A percentile compares a stretch with the other conserved stretches of the same genome.
These are phyloP conservation scores for mouse (Mus musculus) DNA, from an alignment of 2,113 vertebrate species.

Conservation along the genomic window DNA sequence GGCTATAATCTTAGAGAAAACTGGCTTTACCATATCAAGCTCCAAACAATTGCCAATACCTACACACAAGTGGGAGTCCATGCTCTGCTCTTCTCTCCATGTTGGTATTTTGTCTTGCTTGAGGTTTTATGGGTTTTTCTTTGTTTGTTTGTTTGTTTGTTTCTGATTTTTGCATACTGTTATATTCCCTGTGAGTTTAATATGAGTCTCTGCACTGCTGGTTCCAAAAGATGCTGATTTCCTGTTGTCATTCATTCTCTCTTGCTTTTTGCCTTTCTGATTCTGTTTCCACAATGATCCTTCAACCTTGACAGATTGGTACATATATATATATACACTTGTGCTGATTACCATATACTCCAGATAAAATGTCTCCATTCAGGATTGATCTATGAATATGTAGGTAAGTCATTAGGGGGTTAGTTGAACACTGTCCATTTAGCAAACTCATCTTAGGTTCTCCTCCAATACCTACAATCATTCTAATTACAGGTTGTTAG, in stretches of 20 bases:
- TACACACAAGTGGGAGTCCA: neutral
- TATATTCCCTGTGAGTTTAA: neutral
- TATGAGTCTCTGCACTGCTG: neutral
- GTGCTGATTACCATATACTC: neutral
- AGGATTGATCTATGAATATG: no score
- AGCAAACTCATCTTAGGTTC: no score
- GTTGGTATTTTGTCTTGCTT: neutral
- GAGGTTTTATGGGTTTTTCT: neutral
- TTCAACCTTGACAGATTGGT: neutral
- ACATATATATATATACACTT: neutral
- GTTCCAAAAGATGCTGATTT: neutral
- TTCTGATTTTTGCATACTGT: neutral
- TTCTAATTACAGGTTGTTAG: neutral
- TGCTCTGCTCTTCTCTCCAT: neutral
- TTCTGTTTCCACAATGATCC: neutral
- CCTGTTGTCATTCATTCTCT: neutral
- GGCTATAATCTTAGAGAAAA: neutral
- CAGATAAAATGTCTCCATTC: neutral
- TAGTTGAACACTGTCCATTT: neutral
- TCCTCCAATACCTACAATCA: neutral
- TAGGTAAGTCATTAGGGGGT: neutral
- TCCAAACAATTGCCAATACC: neutral
- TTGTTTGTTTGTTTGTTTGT: no score
- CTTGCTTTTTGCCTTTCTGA: neutral
- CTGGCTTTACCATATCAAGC: neutral